Evolutionary conservation across 1,140 invertebrate genomes (phyloP).

Genomic region (Drosophila punjabiensis): DNA sequence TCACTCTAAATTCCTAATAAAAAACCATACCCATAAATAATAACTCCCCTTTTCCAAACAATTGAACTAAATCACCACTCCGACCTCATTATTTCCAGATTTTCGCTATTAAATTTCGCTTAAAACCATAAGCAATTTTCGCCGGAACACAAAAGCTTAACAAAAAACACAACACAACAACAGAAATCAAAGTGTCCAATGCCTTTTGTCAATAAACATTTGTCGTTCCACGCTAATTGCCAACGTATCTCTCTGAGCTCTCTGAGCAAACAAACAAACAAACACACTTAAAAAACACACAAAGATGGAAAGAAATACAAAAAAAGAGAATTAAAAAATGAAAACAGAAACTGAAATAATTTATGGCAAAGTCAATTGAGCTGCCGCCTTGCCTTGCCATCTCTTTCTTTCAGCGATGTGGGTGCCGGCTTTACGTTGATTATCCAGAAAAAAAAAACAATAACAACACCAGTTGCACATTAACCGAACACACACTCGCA

Average conservation of each 20-base stretch:
- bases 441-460: constrained; percentile 38
- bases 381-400: constrained; percentile 2
- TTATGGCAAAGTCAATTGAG: constrained; percentile 61
- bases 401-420: constrained; percentile 31
- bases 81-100: neutral
- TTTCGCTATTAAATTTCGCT: constrained; percentile 15
- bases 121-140: constrained; percentile 12
- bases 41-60: neutral
- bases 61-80: neutral
- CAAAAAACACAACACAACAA: neutral
- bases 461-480: constrained; percentile 18
- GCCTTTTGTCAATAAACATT: constrained; percentile 46
- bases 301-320: constrained; percentile 13
- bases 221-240: constrained; percentile 50
- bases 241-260: constrained; percentile 10
- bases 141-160: neutral
- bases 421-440: constrained; percentile 45
- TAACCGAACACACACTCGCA: constrained; percentile 17
- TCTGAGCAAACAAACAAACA: constrained; percentile 28
- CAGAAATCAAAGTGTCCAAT: constrained; percentile 23
- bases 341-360: constrained; percentile 27
- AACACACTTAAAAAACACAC: constrained; percentile 20
- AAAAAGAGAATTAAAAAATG: constrained; percentile 8
- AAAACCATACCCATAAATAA: neutral
- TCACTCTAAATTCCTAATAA: neutral